These are phyloP conservation scores for Mallotus villosus DNA, from an alignment of 2,797 vertebrate genomes.

Conservation along the genomic window DNA sequence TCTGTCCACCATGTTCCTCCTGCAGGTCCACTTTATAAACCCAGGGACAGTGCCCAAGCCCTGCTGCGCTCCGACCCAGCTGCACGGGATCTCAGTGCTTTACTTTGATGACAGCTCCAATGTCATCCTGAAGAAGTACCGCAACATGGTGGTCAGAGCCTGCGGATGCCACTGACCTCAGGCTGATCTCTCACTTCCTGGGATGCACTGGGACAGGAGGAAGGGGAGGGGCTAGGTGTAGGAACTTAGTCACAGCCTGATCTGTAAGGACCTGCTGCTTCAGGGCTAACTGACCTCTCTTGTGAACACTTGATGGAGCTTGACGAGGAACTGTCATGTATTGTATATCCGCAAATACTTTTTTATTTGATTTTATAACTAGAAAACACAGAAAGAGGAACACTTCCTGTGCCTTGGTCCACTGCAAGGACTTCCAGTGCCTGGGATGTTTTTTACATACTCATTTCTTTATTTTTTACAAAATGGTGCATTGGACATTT, in stretches of 20 bases:
- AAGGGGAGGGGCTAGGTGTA: slow-evolving; percentile 26
- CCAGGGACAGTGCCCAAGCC: slow-evolving; percentile 94
- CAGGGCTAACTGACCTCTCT: slow-evolving; percentile 20
- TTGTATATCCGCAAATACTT: slow-evolving; percentile 24
- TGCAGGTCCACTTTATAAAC: slow-evolving; percentile 98
- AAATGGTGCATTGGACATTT: slow-evolving; percentile 28
- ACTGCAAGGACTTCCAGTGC: slow-evolving; percentile 14
- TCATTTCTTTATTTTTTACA: slow-evolving; percentile 17
- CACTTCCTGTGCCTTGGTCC: neutral
- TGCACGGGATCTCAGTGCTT: slow-evolving; percentile 96
- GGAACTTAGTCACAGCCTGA: slow-evolving; percentile 26
- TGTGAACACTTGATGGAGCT: slow-evolving; percentile 10
- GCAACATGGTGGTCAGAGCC: slow-evolving; percentile 98
- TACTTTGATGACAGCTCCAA: slow-evolving; percentile 99
- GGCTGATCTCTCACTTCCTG: neutral
- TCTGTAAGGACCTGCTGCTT: slow-evolving; percentile 32
- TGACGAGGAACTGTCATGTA: slow-evolving; percentile 29
- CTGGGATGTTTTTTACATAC: neutral
- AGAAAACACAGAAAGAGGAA: neutral
- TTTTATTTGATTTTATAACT: neutral
- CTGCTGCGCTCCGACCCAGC: slow-evolving; percentile 97
- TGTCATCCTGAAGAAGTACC: slow-evolving; percentile 98
- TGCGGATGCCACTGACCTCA: slow-evolving; percentile 91
- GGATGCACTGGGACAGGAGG: neutral
- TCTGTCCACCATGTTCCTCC: neutral